Percentiles rank a stretch among this genome's conserved stretches.
These are phyloP conservation scores for Yponomeuta sedellus DNA, from an alignment of 2,888 invertebrate species.

Conservation along the genomic window DNA sequence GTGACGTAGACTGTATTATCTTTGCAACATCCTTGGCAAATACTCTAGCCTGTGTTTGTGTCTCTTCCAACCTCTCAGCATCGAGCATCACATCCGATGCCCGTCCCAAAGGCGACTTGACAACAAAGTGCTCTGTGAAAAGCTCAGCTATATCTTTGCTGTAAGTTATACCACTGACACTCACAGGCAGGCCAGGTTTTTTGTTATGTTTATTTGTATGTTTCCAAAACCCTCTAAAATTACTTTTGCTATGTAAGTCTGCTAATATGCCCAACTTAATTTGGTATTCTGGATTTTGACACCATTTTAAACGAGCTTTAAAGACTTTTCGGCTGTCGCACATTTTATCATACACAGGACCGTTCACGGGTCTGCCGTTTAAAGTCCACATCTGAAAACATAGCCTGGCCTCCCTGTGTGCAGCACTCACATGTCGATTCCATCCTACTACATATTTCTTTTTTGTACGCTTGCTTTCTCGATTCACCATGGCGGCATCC, in stretches of 20 bases:
- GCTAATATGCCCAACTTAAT: constrained; percentile 21
- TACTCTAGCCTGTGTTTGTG: constrained; percentile 3
- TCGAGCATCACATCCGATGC: constrained; percentile 11
- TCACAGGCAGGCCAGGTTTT: constrained; percentile 18
- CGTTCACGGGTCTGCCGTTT: constrained; percentile 19
- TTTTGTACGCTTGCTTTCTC: constrained; percentile 5
- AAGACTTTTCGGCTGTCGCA: constrained; percentile 20
- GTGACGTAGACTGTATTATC: constrained; percentile 17
- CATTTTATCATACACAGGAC: constrained; percentile 20
- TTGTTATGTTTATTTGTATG: constrained; percentile 18
- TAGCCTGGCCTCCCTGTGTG: constrained; percentile 21
- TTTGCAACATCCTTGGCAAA: constrained; percentile 14
- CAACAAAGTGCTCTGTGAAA: constrained; percentile 21
- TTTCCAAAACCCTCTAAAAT: constrained; percentile 19
- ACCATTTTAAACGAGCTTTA: constrained; percentile 18
- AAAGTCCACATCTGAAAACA: constrained; percentile 19
- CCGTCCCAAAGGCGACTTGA: constrained; percentile 14
- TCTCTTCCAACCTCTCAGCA: neutral
- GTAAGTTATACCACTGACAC: constrained; percentile 11
- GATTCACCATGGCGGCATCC: constrained; percentile 3
- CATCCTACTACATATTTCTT: constrained; percentile 15
- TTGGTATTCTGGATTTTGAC: constrained; percentile 21
- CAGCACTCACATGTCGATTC: constrained; percentile 23
- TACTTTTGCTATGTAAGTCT: constrained; percentile 9
- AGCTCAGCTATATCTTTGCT: constrained; percentile 20